phyloP scores from a whole-genome alignment of 2,797 vertebrate species.

The Masticophis lateralis region DNA sequence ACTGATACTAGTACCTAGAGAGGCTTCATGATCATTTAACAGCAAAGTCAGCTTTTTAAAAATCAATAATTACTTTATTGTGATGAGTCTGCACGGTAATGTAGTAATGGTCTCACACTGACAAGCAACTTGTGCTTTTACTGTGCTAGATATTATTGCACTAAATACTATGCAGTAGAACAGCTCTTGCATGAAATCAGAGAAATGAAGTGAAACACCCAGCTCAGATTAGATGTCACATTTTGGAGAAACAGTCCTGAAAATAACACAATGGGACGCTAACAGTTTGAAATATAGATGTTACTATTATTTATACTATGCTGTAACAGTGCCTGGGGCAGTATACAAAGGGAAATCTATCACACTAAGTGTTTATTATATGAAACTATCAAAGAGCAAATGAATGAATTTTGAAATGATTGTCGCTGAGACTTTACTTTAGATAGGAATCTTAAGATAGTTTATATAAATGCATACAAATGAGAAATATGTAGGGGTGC shows the following conservation, averaged over 20 bases:
- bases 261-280: slow-evolving; percentile 15
- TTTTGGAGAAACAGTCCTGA: slow-evolving; percentile 6
- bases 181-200: background rate
- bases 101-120: rapidly evolving
- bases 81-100: background rate
- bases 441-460: background rate
- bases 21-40: rapidly evolving
- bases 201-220: background rate
- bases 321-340: background rate
- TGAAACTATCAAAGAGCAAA: background rate
- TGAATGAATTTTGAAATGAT: slow-evolving; percentile 1
- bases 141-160: background rate
- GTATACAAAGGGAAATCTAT: background rate
- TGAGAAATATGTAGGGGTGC: background rate
- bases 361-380: background rate
- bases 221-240: background rate
- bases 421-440: background rate
- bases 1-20: background rate
- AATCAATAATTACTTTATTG: background rate
- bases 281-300: background rate
- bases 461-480: background rate
- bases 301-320: slow-evolving; percentile 1
- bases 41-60: background rate
- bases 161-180: background rate
- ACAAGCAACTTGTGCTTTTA: background rate